Conservation (phyloP, 2,888 invertebrate genomes). For the Rhingia rostrata region DNA sequence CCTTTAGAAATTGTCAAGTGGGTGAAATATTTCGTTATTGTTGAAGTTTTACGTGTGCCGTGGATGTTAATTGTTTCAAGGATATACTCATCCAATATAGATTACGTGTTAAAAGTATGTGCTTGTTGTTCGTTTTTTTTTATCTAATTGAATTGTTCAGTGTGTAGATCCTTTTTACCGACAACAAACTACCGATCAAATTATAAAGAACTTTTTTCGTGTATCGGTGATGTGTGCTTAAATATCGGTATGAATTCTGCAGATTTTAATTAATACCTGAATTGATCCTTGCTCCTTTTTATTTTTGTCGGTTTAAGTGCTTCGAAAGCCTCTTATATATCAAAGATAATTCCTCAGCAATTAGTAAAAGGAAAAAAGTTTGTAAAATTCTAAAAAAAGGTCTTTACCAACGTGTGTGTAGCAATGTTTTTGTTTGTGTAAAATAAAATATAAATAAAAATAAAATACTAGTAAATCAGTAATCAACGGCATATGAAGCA, state of each 20-base stretch:
- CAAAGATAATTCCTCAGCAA: constrained; percentile 36
- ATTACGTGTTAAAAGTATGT: not conserved
- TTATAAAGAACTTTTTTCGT: constrained; percentile 44
- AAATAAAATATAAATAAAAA: constrained; percentile 35
- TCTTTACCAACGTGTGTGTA: constrained; percentile 25
- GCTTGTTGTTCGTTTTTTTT: no score
- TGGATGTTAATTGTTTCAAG: constrained; percentile 25
- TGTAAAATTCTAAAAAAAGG: constrained; percentile 47
- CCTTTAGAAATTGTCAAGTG: constrained; percentile 36
- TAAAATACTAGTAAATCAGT: constrained; percentile 10
- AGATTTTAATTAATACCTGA: constrained; percentile 8
- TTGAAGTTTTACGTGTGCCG: not conserved
- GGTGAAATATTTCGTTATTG: constrained; percentile 20
- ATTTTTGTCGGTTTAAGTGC: constrained; percentile 15
- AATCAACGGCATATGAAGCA: constrained; percentile 64
- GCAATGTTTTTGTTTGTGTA: constrained; percentile 51
- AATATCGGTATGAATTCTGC: constrained; percentile 15
- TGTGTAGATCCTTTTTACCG: constrained; percentile 24
- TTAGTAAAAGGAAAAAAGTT: constrained; percentile 23
- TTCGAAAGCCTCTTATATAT: not conserved
- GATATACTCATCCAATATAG: constrained; percentile 47
- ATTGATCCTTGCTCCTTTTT: constrained; percentile 30
- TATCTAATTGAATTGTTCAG: constrained; percentile 19
- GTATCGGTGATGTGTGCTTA: constrained; percentile 40
- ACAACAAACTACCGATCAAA: constrained; percentile 27